phyloP scores from a whole-genome alignment of 2,888 invertebrate genomes.

The Selenia dentaria region DNA sequence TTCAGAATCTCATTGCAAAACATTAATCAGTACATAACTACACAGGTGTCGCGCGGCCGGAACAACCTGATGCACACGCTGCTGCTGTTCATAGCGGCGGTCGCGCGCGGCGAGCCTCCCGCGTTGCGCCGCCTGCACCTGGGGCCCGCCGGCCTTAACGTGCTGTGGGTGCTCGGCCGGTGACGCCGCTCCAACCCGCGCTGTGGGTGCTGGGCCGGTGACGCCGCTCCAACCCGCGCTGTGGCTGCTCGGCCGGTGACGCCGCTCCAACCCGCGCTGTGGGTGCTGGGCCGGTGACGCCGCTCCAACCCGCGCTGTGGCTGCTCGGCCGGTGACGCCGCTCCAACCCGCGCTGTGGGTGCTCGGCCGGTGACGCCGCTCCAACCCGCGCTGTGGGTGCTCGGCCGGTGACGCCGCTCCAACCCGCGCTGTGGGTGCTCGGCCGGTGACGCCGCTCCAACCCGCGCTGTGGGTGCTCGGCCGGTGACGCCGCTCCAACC shows the following conservation, averaged over 20 bases:
- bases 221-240: constrained; percentile 21
- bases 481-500: too few relatives aligned
- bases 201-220: constrained; percentile 88
- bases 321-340: too few relatives aligned
- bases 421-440: too few relatives aligned
- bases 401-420: too few relatives aligned
- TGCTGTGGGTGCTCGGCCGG: constrained; percentile 91
- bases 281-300: constrained; percentile 88
- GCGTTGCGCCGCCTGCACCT: constrained; percentile 62
- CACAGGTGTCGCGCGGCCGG: constrained; percentile 76
- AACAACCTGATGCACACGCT: constrained; percentile 95
- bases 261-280: constrained; percentile 44
- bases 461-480: too few relatives aligned
- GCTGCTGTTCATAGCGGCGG: constrained; percentile 91
- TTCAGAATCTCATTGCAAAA: too few relatives aligned
- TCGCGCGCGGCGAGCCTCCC: constrained; percentile 87
- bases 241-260: constrained; percentile 88
- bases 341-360: too few relatives aligned
- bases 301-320: too few relatives aligned
- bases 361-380: too few relatives aligned
- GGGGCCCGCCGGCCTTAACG: constrained; percentile 86
- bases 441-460: too few relatives aligned
- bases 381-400: too few relatives aligned
- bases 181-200: constrained; percentile 34
- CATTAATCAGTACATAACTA: too few relatives aligned